Base-by-base conservation (phyloP, 1,140 invertebrate species). In the Macrosteles quadrilineatus region DNA sequence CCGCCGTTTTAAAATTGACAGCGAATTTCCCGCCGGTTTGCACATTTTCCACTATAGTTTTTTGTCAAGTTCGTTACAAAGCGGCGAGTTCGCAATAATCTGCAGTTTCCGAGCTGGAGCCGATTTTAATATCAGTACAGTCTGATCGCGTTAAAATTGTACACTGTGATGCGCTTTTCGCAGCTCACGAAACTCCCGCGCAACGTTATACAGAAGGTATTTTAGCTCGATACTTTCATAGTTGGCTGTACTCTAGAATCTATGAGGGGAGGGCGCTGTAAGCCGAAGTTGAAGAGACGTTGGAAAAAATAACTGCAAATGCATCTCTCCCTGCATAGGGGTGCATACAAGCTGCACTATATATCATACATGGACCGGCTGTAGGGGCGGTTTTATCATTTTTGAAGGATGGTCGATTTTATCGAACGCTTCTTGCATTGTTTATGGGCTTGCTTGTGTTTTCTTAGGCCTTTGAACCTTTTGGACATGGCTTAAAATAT, bases 171-270 rank as follows among this genome's bases (percentile, higher is more conserved):
- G n/a, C n/a, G n/a, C n/a, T n/a, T n/a, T 4, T 9, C n/a, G 47
- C 47, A 50, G 47, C n/a, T 17, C 47, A 21, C 32, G 32, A 4
- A 4, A 53, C 47, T 6, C 47, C 4, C 23, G 29, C 53, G 21
- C 53, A 27, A 17, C 14, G n/a, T 14, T 29, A 57, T 14, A 57
- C 4, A 14, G n/a, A 2, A 2, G 17, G 62, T 64, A 32, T n/a
- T 64, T 64, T 17, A 1, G 19, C 29, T 21, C 17, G 19, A 43
- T 59, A 43, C 63, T 67, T 67, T 67, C 43, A 30, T 32, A 67
- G 65, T 53, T 30, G 65, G 30, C 65, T 67, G 65, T 67, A 67
- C 65, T n/a, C 63, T 66, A 66, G 43, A 66, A 32, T 66, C 32
- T 66, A 43, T 66, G 63, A 43, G 32, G 36, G 63, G 31, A 25